Evolutionary conservation across 2,797 vertebrate species (phyloP).

Genomic region (Lepilemur septentrionalis): DNA sequence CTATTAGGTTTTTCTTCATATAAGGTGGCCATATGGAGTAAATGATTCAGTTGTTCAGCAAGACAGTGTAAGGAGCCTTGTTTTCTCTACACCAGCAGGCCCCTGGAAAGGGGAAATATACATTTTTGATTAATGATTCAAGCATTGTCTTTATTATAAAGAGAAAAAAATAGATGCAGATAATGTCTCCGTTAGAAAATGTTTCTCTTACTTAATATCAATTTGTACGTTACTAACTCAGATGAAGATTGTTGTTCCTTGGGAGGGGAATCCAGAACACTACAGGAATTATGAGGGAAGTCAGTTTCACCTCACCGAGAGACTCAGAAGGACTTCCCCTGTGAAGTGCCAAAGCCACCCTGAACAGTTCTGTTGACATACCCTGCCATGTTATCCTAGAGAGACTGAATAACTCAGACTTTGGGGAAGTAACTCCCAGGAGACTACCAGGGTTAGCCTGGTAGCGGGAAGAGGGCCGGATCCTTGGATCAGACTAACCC

Average conservation of each 20-base stretch:
- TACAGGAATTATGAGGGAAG: not conserved
- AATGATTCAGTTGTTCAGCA: not conserved
- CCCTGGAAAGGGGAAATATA: not conserved
- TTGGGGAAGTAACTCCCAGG: not conserved
- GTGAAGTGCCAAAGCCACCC: not conserved
- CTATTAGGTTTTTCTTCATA: not conserved
- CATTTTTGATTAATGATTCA: not conserved
- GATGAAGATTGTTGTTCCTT: not conserved
- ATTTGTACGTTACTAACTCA: not conserved
- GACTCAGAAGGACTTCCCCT: not conserved
- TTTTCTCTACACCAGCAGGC: not conserved
- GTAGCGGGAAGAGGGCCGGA: not conserved
- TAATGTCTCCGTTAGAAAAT: not conserved
- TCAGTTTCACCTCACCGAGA: not conserved
- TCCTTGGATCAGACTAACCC: not conserved
- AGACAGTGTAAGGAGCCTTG: not conserved
- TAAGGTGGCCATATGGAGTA: not conserved
- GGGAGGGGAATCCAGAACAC: not conserved
- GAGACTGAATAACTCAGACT: not conserved
- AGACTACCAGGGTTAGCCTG: not conserved
- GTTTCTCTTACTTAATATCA: not conserved
- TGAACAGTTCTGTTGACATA: not conserved
- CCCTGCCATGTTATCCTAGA: not conserved
- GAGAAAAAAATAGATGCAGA: not conserved
- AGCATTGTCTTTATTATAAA: not conserved